Base-by-base conservation (phyloP, 2,113 vertebrate genomes). In the Pterocles orientalis region DNA sequence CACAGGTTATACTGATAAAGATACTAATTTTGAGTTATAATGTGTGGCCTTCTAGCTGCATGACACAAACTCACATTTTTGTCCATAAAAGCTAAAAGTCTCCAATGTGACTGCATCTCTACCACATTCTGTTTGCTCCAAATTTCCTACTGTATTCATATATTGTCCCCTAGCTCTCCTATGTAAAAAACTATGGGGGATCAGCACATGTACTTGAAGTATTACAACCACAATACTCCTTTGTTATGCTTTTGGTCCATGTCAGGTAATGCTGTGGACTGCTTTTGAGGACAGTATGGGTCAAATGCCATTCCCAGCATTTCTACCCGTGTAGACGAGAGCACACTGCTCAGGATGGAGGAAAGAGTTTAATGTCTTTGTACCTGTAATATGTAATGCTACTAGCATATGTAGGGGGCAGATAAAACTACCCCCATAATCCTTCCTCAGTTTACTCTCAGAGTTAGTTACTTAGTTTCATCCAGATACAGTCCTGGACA, bases 361-460 rank as follows among this genome's bases (percentile, higher is more conserved):
- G 29, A 86, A 86, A 21, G 12, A 31, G 16, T 66, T 79, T 80
- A 66, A 66, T 36, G 25, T 48, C 7, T 9, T 11, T 61, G 12
- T 31, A 60, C 18, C 39, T 50, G 13, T 54, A 83, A 36, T 31
- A 64, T 4, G 18, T 17, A 65, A 73, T 41, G 51, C 4, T 73
- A 24, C 17, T 61, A 23, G 1, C 6, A 4, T 51, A 2, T 33
- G 12, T 24, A 75, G n/a, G 3, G 5, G 3, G 4, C 10, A 62
- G 18, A 71, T 48, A 19, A 54, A 78, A 54, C 14, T 48, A 39
- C 15, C 9, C 10, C 6, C 14, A 10, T 58, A 64, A 60, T 6
- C 4, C 11, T 56, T 69, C 8, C 14, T 8, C 24, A 48, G 6
- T 57, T 61, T 66, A 64, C 25, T 33, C 24, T 68, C 23, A 19